These are phyloP conservation scores for Tamias sibiricus DNA, from an alignment of 2,113 vertebrate species.

Conservation along the genomic window DNA sequence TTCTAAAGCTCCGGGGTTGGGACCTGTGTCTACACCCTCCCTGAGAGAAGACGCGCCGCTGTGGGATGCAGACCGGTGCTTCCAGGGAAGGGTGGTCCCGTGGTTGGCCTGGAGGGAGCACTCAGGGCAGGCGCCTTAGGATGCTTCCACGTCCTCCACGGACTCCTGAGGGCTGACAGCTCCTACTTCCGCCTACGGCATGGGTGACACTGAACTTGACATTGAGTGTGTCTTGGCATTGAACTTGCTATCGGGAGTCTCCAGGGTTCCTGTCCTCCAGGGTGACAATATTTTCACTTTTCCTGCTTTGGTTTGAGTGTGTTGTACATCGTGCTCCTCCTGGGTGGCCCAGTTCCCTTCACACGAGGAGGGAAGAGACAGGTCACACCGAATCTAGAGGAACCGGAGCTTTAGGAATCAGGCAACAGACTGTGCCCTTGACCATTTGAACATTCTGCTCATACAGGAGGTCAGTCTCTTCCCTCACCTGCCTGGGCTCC, in stretches of 20 bases:
- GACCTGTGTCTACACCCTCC: not conserved
- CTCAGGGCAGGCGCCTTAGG: not conserved
- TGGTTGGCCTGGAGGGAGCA: not conserved
- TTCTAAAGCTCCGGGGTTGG: not conserved
- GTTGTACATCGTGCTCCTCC: not conserved
- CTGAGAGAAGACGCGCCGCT: not conserved
- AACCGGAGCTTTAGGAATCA: not conserved
- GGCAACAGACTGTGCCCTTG: not conserved
- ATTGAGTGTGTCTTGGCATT: not conserved
- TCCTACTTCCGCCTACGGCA: not conserved
- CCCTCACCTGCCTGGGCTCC: slow-evolving; percentile 14
- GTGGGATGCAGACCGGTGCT: not conserved
- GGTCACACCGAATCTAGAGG: not conserved
- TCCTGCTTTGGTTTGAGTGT: not conserved
- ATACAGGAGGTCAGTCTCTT: not conserved
- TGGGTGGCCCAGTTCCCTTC: not conserved
- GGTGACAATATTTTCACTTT: not conserved
- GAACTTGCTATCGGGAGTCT: fast-evolving
- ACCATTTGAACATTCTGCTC: not conserved
- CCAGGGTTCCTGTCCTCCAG: not conserved
- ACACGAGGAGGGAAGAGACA: not conserved
- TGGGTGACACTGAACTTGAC: not conserved
- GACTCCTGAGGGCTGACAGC: not conserved
- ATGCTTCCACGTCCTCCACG: not conserved
- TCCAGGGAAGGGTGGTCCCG: not conserved